Evolutionary conservation across 2,113 vertebrate species (phyloP).

Genomic region (Platysternon megacephalum): DNA sequence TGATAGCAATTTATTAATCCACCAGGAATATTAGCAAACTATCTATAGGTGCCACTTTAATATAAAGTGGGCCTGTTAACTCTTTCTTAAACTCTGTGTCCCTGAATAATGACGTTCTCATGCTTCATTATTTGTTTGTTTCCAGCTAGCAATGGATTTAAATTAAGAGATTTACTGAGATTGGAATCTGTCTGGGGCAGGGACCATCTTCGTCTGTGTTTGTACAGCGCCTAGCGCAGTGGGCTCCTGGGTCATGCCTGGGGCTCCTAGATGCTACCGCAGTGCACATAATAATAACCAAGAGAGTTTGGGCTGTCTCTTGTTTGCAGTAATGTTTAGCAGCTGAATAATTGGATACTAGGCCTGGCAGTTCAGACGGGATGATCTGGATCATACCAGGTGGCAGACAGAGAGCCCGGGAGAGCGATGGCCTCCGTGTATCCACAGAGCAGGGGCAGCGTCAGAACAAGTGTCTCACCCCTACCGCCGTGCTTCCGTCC

Average conservation of each 20-base stretch:
- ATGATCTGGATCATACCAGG: too few species aligned
- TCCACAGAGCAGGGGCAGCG: too few species aligned
- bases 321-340: too few species aligned
- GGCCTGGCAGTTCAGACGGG: too few species aligned
- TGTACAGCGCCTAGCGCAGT: not conserved
- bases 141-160: not conserved
- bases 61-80: not conserved
- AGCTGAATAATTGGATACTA: not conserved
- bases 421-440: too few species aligned
- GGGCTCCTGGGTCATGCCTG: not conserved
- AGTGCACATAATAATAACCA: not conserved
- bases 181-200: not conserved
- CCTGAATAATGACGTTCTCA: not conserved
- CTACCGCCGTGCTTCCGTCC: too few species aligned
- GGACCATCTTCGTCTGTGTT: not conserved
- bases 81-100: not conserved
- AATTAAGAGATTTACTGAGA: not conserved
- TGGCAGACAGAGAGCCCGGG: not conserved
- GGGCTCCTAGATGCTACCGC: not conserved
- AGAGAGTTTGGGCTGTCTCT: not conserved
- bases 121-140: accelerated
- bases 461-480: not conserved
- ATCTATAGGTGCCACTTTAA: not conserved
- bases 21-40: too few species aligned
- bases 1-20: not conserved